Base-by-base conservation (phyloP, 1,140 invertebrate species). In the Calephelis virginiensis region DNA sequence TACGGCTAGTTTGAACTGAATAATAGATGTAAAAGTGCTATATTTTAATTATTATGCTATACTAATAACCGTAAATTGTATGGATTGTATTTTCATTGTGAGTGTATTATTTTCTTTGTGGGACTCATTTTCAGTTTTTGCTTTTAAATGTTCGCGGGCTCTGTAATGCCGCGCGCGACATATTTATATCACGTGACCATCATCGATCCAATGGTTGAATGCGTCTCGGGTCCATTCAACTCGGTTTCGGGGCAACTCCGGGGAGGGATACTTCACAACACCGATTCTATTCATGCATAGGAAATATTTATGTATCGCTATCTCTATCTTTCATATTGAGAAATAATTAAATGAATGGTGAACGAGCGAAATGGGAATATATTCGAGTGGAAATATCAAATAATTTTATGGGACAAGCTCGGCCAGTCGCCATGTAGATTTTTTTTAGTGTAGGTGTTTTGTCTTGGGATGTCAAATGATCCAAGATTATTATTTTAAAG, bases 201-300 rank as follows among this genome's bases (percentile, higher is more conserved):
- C 86, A 91, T 92, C 88, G 89, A 92, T 92, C 90, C 90, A 92
- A 92, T 92, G 81, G 90, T 82, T 84, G 88, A 90, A 80, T 84
- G 88, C 87, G 89, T 91, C 90, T 90, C 85, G 88, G 88, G 90
- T 92, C 90, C 90, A 92, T 92, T 92, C 90, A 92, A 92, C 90
- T 92, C 88, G 74, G 78, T 82, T 81, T 85, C 80, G 83, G 80
- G 80, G 76, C 83, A 84, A 81, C 75, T 78, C 81, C 77, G 81
- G 82, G 87, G 86, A 90, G 86, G 86, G 88, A 84, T 82, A 88
- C 87, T 90, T 91, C 85, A 90, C 81, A 90, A 89, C 80, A 86
- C 80, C 78, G 76, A 85, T 86, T 89, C 85, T 89, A 90, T 90
- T 90, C 88, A 88, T 88, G 87, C 86, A 81, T 84, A 88, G 81